Evolutionary conservation across 2,797 vertebrate species (phyloP).

Genomic region (Salarias fasciatus): DNA sequence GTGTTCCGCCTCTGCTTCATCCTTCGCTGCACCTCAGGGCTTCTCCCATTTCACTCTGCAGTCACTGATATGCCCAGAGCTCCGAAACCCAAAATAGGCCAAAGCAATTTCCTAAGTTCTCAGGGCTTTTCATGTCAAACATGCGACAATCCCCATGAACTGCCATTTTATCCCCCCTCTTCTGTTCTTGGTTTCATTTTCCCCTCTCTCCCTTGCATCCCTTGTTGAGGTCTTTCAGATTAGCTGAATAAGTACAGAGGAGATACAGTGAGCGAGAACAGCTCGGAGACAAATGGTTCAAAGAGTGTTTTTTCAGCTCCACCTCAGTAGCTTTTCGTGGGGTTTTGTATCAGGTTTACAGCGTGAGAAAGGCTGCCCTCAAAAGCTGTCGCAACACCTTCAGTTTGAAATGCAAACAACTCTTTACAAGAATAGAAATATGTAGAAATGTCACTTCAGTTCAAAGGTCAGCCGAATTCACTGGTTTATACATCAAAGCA

Average conservation of each 20-base stretch:
- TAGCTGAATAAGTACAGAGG: constrained; percentile 4
- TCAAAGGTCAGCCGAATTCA: too few relatives aligned
- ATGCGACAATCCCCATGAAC: constrained; percentile 38
- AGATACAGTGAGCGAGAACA: constrained; percentile 7
- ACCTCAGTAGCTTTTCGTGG: constrained; percentile 34
- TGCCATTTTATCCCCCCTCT: constrained; percentile 37
- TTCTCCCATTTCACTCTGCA: constrained; percentile 67
- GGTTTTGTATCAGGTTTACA: constrained; percentile 27
- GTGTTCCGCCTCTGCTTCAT: constrained; percentile 32
- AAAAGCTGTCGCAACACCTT: too few relatives aligned
- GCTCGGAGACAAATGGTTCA: constrained; percentile 36
- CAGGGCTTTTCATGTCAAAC: constrained; percentile 64
- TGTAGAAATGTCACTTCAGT: too few relatives aligned
- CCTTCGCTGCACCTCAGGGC: constrained; percentile 40
- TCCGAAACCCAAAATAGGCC: constrained; percentile 56
- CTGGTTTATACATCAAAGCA: too few relatives aligned
- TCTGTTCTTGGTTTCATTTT: constrained; percentile 32
- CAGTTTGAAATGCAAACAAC: too few relatives aligned
- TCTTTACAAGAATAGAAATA: too few relatives aligned
- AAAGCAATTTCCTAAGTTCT: constrained; percentile 58
- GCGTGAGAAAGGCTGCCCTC: constrained; percentile 26
- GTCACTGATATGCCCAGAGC: constrained; percentile 74
- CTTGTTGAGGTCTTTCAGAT: constrained; percentile 12
- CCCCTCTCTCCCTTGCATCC: not conserved
- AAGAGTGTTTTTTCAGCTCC: constrained; percentile 34